phyloP scores from a whole-genome alignment of 2,797 vertebrate genomes.

The Melanotaenia pygmaea region DNA sequence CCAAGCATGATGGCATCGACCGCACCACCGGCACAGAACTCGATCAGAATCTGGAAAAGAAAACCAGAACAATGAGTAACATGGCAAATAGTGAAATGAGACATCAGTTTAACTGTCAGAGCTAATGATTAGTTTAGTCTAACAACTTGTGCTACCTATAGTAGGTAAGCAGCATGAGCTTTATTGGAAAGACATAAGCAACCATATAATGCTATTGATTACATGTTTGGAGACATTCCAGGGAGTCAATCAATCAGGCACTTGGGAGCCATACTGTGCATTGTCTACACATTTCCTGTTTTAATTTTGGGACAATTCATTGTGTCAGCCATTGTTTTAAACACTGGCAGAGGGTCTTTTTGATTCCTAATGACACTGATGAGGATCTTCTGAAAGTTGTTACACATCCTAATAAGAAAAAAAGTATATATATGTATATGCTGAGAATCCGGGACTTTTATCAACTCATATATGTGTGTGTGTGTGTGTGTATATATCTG shows the following conservation, averaged over 20 bases:
- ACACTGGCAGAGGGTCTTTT: background rate
- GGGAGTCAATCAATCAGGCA: constrained; percentile 30
- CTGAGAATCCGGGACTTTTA: background rate
- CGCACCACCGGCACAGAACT: constrained; percentile 98
- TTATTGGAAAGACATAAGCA: constrained; percentile 28
- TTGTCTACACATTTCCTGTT: background rate
- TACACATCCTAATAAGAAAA: constrained; percentile 20
- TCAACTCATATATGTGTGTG: background rate
- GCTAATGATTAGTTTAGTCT: background rate
- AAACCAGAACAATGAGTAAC: constrained; percentile 18
- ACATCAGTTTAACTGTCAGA: background rate
- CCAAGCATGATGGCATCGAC: constrained; percentile 99
- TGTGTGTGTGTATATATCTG: too few relatives aligned
- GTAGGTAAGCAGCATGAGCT: constrained; percentile 15
- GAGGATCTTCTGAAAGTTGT: background rate
- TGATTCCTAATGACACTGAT: background rate
- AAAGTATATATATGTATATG: background rate
- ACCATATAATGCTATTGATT: constrained; percentile 38
- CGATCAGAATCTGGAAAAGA: constrained; percentile 92
- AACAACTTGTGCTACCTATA: constrained; percentile 1
- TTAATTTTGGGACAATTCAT: constrained; percentile 16
- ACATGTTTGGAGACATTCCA: constrained; percentile 7
- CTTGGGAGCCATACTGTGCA: constrained; percentile 4
- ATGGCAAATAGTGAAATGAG: background rate
- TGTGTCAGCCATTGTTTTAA: background rate